phyloP scores from a whole-genome alignment of 2,113 vertebrate species.

The Rhizomys pruinosus region DNA sequence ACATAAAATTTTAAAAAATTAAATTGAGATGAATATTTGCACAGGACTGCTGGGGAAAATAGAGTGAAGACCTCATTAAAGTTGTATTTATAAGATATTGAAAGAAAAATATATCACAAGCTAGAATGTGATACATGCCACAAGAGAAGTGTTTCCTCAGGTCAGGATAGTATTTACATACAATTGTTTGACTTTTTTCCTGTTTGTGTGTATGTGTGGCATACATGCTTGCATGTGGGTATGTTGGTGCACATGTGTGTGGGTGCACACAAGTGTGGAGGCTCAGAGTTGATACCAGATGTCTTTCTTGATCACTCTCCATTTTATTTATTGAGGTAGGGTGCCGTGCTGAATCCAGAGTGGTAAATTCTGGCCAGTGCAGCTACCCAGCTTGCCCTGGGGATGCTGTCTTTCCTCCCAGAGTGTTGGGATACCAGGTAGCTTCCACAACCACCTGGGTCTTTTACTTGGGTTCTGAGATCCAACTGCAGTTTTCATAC shows the following conservation, averaged over 20 bases:
- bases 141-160: constrained; percentile 45
- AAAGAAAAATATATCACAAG: background rate
- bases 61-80: constrained; percentile 16
- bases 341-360: background rate
- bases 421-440: background rate
- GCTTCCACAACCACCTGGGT: background rate
- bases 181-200: background rate
- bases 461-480: background rate
- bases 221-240: background rate
- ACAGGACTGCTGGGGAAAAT: background rate
- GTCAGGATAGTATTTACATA: constrained; percentile 1
- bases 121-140: constrained; percentile 7
- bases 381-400: background rate
- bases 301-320: background rate
- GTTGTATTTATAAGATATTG: background rate
- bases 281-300: background rate
- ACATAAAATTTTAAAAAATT: too few species aligned
- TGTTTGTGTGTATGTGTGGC: background rate
- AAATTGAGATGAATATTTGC: constrained; percentile 22
- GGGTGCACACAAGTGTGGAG: background rate
- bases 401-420: background rate
- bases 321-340: background rate
- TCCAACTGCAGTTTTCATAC: background rate
- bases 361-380: background rate
- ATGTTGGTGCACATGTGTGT: background rate